Evolutionary conservation across 1,140 invertebrate species (phyloP), one percentile per base, ranked within the genome.

Genomic region (Lucilia sericata): DNA sequence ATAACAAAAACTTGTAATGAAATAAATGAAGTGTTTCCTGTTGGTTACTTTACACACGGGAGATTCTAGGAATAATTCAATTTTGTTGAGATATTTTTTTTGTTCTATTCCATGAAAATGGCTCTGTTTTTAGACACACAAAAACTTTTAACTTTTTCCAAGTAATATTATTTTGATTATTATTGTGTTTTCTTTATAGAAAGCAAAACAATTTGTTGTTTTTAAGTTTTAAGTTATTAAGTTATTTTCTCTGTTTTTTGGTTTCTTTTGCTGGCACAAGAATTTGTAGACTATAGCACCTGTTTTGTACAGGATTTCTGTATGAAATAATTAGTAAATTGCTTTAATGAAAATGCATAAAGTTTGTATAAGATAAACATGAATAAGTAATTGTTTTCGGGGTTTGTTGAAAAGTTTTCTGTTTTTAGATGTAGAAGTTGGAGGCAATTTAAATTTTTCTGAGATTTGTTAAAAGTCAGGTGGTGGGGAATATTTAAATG

Each of bases 21-120:
- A 70, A 70, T 70, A 70, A 70, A 70, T 70, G 65, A 70, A 70
- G 65, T 25, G n/a, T 70, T 70, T 70, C 65, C 65, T 70, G n/a
- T 70, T 21, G 65, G 65, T 70, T 70, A 55, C 51, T 55, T 55
- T 55, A 55, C 51, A 17, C 51, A 55, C 51, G 17, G 51, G 51
- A 55, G 51, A 55, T 55, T 55, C 51, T 7, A 17, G 12, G 51
- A 55, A 55, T 55, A 55, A 55, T 55, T 55, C 51, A 55, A 13
- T 55, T 55, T 55, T 55, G 7, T 17, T 17, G 51, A 42, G 42
- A 42, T 42, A 42, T 42, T 0, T 2, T 42, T 42, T 10, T 42
- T 42, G 42, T 42, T 55, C 1, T 55, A 1, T 55, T 55, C 10
- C 42, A 7, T 55, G 9, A 55, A 55, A 55, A 55, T 55, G 5